Base-by-base conservation (phyloP, 2,113 vertebrate species). In the Carassius carassius region DNA sequence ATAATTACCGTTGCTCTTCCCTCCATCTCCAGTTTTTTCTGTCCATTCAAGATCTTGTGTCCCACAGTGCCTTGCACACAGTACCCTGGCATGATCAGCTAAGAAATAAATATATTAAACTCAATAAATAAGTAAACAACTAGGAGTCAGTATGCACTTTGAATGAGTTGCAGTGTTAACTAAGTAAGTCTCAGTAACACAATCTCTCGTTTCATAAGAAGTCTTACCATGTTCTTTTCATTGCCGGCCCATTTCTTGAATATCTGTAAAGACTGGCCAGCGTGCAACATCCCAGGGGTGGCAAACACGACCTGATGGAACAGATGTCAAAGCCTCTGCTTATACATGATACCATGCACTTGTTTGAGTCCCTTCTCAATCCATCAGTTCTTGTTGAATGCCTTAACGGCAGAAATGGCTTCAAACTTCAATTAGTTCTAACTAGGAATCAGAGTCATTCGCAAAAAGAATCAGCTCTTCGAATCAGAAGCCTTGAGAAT, bases 181-280 rank as follows among this genome's bases (percentile, higher is more conserved):
- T 37, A 6, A n/a, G 9, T 23, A 62, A 11, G 1, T 14, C 25
- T 67, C 63, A 65, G 25, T 65, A 44, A 41, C 41, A 67, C 17
- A 14, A 7, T 29, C 63, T 65, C 5, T 12, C 1, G 5, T 3
- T 47, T 74, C 51, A 70, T 32, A n/a, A 58, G 29, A 2, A 5
- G 29, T 9, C 95, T 94, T 84, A 99, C 98, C 98, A 99, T 99
- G 16, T 99, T 99, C 91, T 99, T 99, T 84, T 99, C 98, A 11
- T 98, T 97, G 1, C 98, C 97, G 0, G 98, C 97, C 98, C 98
- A 99, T 82, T 99, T 99, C 91, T 97, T 97, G 92, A 99, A 99
- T 88, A 99, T 99, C 79, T 99, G 98, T 32, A 99, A 91, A n/a
- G 97, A 99, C 47, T 98, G 98, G 5, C 98, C 98, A 0, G 98